Conservation (phyloP, 2,113 vertebrate genomes). For the Antennarius striatus region DNA sequence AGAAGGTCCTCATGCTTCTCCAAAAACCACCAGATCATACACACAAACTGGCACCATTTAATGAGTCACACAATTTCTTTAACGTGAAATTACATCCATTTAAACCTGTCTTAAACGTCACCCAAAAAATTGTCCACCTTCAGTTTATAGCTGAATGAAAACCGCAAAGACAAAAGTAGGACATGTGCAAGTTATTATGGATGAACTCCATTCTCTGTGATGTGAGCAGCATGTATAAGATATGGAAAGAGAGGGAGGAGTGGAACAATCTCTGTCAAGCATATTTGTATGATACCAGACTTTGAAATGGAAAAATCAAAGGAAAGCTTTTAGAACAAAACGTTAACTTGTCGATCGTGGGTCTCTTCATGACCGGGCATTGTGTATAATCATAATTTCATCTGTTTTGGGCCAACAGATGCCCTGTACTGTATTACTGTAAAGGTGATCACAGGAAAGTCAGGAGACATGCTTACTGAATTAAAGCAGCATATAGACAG, state of each 20-base stretch:
- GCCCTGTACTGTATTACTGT: constrained; percentile 47
- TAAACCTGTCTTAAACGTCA: constrained; percentile 81
- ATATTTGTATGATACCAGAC: constrained; percentile 77
- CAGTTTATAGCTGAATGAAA: constrained; percentile 76
- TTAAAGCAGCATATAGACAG: constrained; percentile 47
- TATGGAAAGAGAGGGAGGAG: constrained; percentile 36
- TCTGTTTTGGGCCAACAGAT: constrained; percentile 63
- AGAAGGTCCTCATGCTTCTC: constrained; percentile 46
- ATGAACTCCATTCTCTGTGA: constrained; percentile 73
- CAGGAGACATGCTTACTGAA: constrained; percentile 46
- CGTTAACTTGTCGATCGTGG: constrained; percentile 59
- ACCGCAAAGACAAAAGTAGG: constrained; percentile 80
- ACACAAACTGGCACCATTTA: constrained; percentile 75
- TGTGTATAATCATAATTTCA: constrained; percentile 69
- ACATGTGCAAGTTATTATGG: constrained; percentile 83
- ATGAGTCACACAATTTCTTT: constrained; percentile 79
- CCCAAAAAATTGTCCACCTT: constrained; percentile 75
- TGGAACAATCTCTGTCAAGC: constrained; percentile 69
- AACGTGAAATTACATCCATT: constrained; percentile 81
- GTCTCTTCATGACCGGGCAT: constrained; percentile 53
- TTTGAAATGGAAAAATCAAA: constrained; percentile 80
- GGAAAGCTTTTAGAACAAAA: constrained; percentile 68
- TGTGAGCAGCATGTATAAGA: constrained; percentile 80
- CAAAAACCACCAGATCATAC: constrained; percentile 59
- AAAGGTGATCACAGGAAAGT: constrained; percentile 70